These are phyloP conservation scores for Elgaria multicarinata DNA, from an alignment of 2,113 vertebrate genomes.

Conservation along the genomic window DNA sequence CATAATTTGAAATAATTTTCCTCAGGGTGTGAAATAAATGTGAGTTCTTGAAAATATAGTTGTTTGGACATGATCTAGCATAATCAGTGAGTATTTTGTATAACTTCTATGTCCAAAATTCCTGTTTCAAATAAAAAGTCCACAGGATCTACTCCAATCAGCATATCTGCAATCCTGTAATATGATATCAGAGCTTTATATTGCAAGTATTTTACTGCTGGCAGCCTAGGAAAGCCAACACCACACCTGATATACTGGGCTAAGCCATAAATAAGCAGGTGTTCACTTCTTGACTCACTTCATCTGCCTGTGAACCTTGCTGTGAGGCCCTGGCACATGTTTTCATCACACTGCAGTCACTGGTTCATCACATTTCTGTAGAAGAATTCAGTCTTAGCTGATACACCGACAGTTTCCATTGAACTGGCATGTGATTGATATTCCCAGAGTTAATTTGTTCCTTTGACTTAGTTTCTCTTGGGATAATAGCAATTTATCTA, in stretches of 20 bases:
- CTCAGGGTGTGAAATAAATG: no score
- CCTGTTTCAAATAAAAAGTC: no score
- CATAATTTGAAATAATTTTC: no score
- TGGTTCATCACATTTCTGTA: neutral
- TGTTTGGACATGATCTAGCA: no score
- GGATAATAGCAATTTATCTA: neutral
- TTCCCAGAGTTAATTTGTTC: conserved; percentile 15
- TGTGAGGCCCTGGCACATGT: neutral
- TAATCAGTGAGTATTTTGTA: no score
- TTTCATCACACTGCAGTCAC: neutral
- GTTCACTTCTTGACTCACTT: neutral
- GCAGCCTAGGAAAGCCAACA: neutral
- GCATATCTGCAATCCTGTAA: no score
- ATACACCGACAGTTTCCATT: fast-evolving
- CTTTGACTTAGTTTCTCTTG: neutral
- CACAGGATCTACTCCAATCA: no score
- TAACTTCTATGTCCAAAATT: no score
- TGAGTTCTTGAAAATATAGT: no score
- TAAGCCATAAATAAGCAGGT: neutral
- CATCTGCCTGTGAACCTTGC: neutral
- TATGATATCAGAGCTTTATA: no score
- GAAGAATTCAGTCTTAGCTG: neutral
- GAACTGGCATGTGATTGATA: neutral
- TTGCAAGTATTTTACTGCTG: no score
- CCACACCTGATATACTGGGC: no score